phyloP scores from a whole-genome alignment of 2,888 invertebrate species.

The Melipona beecheii region DNA sequence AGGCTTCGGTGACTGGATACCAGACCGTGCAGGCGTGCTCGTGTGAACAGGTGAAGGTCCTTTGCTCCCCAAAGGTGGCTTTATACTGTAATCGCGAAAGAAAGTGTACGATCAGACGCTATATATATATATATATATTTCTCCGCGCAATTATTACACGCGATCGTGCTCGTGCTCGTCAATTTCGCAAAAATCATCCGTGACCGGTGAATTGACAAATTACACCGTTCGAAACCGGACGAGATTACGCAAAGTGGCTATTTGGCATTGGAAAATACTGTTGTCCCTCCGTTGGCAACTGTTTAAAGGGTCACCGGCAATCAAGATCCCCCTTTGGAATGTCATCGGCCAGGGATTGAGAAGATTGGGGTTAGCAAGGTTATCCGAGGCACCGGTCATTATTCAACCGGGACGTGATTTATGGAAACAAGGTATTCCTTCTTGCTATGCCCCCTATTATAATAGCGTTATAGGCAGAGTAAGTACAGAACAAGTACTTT shows the following conservation, averaged over 20 bases:
- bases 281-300: conserved; percentile 30
- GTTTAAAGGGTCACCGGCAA: conserved; percentile 44
- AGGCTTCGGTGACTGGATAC: conserved; percentile 82
- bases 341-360: conserved; percentile 28
- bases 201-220: not conserved
- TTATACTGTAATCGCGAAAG: conserved; percentile 75
- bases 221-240: not conserved
- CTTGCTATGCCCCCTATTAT: not conserved
- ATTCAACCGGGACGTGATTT: conserved; percentile 71
- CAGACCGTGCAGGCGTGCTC: conserved; percentile 79
- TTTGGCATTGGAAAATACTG: conserved; percentile 25
- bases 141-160: not conserved
- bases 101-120: conserved; percentile 22
- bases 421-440: conserved; percentile 59
- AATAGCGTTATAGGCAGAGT: not conserved
- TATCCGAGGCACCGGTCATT: conserved; percentile 51
- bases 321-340: conserved; percentile 42
- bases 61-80: conserved; percentile 80
- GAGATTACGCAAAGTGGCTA: conserved; percentile 12
- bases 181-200: not conserved
- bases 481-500: conserved; percentile 1
- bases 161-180: not conserved
- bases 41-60: conserved; percentile 82
- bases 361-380: conserved; percentile 50
- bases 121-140: too few species aligned